Conservation (phyloP, 2,888 invertebrate genomes). For the Siphonodentalium dalli region DNA sequence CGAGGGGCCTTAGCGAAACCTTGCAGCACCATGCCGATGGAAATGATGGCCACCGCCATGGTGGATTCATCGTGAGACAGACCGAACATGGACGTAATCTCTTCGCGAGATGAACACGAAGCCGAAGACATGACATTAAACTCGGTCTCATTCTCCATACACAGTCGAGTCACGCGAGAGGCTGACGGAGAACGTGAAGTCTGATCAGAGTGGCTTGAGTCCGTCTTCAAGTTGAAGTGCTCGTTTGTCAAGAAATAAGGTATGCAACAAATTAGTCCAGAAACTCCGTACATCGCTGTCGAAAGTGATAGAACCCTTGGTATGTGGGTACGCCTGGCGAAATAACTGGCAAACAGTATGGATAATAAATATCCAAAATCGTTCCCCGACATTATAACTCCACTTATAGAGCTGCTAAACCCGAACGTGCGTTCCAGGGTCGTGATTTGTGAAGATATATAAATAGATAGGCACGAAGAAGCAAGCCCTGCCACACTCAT, state of each 20-base stretch:
- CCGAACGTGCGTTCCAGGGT: conserved; percentile 49
- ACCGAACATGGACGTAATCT: too few species aligned
- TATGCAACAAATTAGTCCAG: conserved; percentile 32
- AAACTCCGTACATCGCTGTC: conserved; percentile 32
- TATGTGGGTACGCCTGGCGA: conserved; percentile 34
- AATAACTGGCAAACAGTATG: conserved; percentile 33
- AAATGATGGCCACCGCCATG: conserved; percentile 31
- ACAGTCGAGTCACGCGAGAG: too few species aligned
- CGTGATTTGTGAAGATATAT: conserved; percentile 42
- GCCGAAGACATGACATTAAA: too few species aligned
- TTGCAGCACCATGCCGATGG: conserved; percentile 45
- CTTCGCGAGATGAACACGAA: too few species aligned
- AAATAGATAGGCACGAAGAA: conserved; percentile 33
- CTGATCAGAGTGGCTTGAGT: too few species aligned
- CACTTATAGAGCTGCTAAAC: conserved; percentile 43
- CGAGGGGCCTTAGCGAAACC: conserved; percentile 48
- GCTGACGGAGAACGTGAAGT: too few species aligned
- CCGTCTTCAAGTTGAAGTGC: too few species aligned
- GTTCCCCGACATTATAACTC: conserved; percentile 47
- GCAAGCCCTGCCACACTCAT: conserved; percentile 35
- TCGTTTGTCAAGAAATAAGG: conserved; percentile 30
- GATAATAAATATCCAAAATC: conserved; percentile 48
- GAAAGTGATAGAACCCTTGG: conserved; percentile 27
- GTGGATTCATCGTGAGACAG: too few species aligned
- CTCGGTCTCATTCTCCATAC: too few species aligned